Base-by-base conservation (phyloP, 2,113 vertebrate species). In the Azemiops feae region DNA sequence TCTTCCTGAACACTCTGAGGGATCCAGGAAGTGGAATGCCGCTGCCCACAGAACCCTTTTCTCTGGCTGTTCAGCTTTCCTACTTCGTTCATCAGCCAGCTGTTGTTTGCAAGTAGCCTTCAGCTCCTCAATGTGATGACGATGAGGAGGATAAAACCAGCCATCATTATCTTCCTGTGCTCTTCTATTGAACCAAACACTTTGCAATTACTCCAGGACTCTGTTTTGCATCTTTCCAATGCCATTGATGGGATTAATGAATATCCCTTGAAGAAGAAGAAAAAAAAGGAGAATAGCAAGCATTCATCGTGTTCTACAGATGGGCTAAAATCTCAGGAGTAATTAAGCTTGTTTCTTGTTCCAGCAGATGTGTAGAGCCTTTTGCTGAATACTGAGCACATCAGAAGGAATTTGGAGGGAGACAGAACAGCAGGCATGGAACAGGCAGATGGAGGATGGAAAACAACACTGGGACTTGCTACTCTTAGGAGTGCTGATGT, bases 341-440 rank as follows among this genome's bases (percentile, higher is more conserved):
- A 97, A 97, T 98, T 98, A 97, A 96, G 97, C 90, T 96, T 94
- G 96, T 95, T 98, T 97, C 96, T 97, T 96, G 96, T 94, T 96
- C 97, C 94, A 97, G 94, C 97, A 97, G 97, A 97, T 97, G 97
- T 96, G 93, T 91, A 57, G 34, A 93, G 94, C 92, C 95, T 96
- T 85, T 94, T 94, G 89, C 47, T 96, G 95, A 96, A 97, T 96
- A 94, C 87, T 95, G 95, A 97, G 93, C 91, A 93, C 93, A 89
- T 95, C 96, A 96, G 96, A 95, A 97, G 92, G 91, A 94, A 90
- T 95, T 94, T 96, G 89, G 86, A 91, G 93, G 92, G 58, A 91
- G 95, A 94, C 95, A 96, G 60, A 34, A 87, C 89, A 58, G 58
- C 88, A 16, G 85, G 94, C 50, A 93, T 60, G 92, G 39, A 57